Conservation (phyloP, 1,140 invertebrate species). For the Heliconius himera region DNA sequence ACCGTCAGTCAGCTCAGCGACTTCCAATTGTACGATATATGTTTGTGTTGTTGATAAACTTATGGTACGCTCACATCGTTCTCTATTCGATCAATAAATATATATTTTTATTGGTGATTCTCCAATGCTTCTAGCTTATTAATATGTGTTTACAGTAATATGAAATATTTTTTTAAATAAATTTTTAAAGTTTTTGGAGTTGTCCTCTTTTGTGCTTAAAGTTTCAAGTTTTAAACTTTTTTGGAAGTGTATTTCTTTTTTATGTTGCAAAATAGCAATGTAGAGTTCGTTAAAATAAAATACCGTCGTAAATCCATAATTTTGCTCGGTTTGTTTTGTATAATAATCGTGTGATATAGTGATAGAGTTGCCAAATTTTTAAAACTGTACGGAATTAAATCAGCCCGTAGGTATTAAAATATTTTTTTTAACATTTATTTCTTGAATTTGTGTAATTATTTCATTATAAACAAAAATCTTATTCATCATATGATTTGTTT, state of each 20-base stretch:
- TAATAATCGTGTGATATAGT: background rate
- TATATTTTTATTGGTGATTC: slow-evolving; percentile 15
- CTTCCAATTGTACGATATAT: slow-evolving; percentile 2
- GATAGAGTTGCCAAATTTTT: background rate
- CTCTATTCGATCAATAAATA: slow-evolving; percentile 22
- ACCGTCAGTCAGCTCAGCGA: slow-evolving; percentile 1
- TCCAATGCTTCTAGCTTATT: slow-evolving; percentile 24
- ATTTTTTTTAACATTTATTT: background rate
- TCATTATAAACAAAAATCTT: background rate
- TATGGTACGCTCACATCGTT: slow-evolving; percentile 26
- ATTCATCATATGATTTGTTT: background rate
- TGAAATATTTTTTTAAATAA: background rate
- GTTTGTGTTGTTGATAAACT: slow-evolving; percentile 27
- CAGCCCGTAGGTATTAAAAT: background rate
- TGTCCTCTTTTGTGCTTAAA: slow-evolving; percentile 4
- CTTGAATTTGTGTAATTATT: background rate
- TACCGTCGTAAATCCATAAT: background rate
- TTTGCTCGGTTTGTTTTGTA: background rate
- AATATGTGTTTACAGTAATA: slow-evolving; percentile 2
- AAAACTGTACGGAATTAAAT: background rate
- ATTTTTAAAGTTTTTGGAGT: background rate
- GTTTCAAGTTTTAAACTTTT: slow-evolving; percentile 6
- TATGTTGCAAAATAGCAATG: background rate
- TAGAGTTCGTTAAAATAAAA: background rate
- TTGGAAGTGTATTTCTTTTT: background rate